These are phyloP conservation scores for Nesometra sesokonis DNA, from an alignment of 35 echinoderm and acorn worm species.

Conservation along the genomic window DNA sequence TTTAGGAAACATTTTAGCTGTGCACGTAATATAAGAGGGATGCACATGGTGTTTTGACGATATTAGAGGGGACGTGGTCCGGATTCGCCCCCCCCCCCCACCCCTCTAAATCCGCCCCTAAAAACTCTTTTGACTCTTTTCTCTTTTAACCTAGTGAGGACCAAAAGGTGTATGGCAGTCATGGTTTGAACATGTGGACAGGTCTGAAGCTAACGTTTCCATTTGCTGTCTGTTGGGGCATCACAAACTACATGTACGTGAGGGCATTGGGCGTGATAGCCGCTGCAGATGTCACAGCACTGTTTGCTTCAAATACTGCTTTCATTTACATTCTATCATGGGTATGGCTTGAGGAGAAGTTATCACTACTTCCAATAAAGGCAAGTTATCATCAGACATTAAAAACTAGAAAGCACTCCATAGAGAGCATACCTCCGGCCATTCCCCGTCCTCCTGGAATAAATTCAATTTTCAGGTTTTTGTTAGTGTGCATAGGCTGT, in stretches of 20 bases:
- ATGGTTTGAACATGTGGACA: constrained; percentile 24
- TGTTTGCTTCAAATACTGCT: constrained; percentile 89
- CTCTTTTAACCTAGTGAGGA: constrained; percentile 50
- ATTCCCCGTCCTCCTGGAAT: no score
- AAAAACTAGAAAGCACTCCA: no score
- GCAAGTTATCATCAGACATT: constrained; percentile 41
- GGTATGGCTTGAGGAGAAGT: constrained; percentile 61
- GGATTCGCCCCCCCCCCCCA: no score
- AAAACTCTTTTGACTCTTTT: background rate
- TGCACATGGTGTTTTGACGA: no score
- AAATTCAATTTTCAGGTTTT: no score
- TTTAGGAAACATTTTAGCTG: no score
- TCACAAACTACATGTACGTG: constrained; percentile 81
- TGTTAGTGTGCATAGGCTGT: no score
- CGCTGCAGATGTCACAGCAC: constrained; percentile 53
- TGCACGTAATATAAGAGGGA: no score
- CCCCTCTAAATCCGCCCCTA: no score
- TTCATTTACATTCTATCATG: constrained; percentile 86
- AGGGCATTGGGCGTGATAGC: constrained; percentile 39
- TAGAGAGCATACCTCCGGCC: no score
- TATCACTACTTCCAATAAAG: constrained; percentile 57
- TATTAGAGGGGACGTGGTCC: no score
- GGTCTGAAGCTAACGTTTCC: constrained; percentile 44
- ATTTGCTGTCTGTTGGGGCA: constrained; percentile 55
- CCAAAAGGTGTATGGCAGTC: constrained; percentile 42